Conservation (phyloP, 2,113 vertebrate genomes). For the Axis porcinus region DNA sequence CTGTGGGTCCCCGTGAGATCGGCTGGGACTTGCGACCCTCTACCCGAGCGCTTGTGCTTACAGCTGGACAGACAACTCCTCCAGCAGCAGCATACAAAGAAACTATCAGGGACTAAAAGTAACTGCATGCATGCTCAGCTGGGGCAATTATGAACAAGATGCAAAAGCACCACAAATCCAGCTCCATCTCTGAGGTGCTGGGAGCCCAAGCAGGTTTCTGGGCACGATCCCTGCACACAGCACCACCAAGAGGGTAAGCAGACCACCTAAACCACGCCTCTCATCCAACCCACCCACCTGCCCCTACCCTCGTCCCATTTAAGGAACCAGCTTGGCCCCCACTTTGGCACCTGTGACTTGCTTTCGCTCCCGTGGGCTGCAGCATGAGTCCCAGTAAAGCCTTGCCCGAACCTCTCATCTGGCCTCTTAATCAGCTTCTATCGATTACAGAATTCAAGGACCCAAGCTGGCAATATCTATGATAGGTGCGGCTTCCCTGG, state of each 20-base stretch:
- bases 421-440: not conserved
- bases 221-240: not conserved
- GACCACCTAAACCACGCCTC: not conserved
- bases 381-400: not conserved
- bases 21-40: not conserved
- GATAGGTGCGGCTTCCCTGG: not conserved
- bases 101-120: not conserved
- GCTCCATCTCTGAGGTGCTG: not conserved
- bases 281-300: not conserved
- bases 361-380: rapidly evolving
- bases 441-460: not conserved
- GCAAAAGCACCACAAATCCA: not conserved
- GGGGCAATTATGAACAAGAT: not conserved
- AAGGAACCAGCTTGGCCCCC: not conserved
- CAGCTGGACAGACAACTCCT: not conserved
- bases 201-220: not conserved
- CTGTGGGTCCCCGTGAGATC: not conserved
- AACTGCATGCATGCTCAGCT: not conserved
- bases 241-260: not conserved
- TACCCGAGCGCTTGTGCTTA: not conserved
- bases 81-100: not conserved
- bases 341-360: not conserved
- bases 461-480: not conserved
- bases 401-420: not conserved
- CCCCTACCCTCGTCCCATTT: not conserved